Base-by-base conservation (phyloP, 2,113 vertebrate species). In the Eira barbara region DNA sequence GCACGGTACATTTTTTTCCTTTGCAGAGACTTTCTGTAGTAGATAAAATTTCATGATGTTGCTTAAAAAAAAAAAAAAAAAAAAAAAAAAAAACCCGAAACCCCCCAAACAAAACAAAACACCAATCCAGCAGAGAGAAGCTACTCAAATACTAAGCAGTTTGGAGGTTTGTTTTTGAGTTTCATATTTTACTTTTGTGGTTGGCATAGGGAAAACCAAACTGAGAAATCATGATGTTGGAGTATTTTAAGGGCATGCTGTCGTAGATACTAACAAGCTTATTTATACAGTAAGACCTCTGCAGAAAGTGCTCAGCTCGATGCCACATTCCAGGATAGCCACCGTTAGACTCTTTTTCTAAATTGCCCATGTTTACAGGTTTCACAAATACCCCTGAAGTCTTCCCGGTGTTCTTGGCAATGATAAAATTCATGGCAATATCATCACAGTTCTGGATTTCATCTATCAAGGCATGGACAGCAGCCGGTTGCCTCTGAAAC, bases 201-300 rank as follows among this genome's bases (percentile, higher is more conserved):
- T 99, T 99, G 97, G 99, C 99, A 97, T 99, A 99, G 71, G 99
- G 99, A 97, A 99, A 99, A 95, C 99, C 99, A 98, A 99, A 99
- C 98, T 99, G 99, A 80, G 99, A 99, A 97, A 99, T 99, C 99
- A 99, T 99, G 89, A 99, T 98, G 98, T 99, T 99, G 97, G 99
- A 99, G 97, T 99, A 99, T 96, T 98, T 98, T 97, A 99, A 99
- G 23, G 99, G 99, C 99, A 99, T 99, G 98, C 98, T 90, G 31
- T 99, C 98, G 84, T 99, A 99, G 98, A 99, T 99, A 90, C 98
- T 98, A 65, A 98, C 98, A 84, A 99, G 98, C 97, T 98, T 99
- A 98, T 99, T 99, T 78, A 99, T 98, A 98, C 99, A 99, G 96
- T 99, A 99, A 9, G 99, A 99, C 89, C 99, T 99, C 98, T 99